A percentile compares a stretch with the other conserved stretches of the same genome.
phyloP scores from a whole-genome alignment of 1,140 invertebrate species.

The Drosophila truncata region DNA sequence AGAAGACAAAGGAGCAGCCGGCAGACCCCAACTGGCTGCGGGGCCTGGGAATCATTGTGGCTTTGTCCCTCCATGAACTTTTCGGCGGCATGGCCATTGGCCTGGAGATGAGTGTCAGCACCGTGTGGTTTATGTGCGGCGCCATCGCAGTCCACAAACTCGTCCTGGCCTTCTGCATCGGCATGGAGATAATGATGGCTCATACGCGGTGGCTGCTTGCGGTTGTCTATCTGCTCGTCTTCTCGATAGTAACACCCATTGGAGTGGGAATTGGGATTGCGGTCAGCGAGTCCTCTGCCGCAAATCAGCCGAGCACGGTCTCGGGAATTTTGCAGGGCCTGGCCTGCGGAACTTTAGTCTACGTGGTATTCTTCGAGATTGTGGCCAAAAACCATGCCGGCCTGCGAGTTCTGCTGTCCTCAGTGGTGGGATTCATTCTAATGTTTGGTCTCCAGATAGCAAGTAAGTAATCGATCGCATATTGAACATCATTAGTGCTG shows the following conservation, averaged over 20 bases:
- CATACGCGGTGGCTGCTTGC: slow-evolving; percentile 88
- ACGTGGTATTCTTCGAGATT: slow-evolving; percentile 97
- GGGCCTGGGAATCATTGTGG: slow-evolving; percentile 92
- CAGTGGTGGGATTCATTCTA: slow-evolving; percentile 90
- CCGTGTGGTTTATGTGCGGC: slow-evolving; percentile 92
- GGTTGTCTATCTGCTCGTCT: slow-evolving; percentile 90
- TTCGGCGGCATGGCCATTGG: slow-evolving; percentile 96
- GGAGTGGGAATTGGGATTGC: slow-evolving; percentile 90
- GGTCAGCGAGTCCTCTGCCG: slow-evolving; percentile 87
- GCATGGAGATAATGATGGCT: slow-evolving; percentile 90
- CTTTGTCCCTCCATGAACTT: slow-evolving; percentile 94
- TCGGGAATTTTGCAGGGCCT: slow-evolving; percentile 85
- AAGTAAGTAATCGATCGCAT: slow-evolving; percentile 88
- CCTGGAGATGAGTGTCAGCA: slow-evolving; percentile 89
- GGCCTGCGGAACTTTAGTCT: slow-evolving; percentile 91
- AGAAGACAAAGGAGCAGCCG: slow-evolving; percentile 56
- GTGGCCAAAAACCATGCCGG: slow-evolving; percentile 91
- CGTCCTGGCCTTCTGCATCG: slow-evolving; percentile 94
- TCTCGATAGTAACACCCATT: slow-evolving; percentile 92
- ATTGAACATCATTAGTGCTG: no score
- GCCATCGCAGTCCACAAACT: slow-evolving; percentile 95
- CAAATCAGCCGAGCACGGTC: slow-evolving; percentile 87
- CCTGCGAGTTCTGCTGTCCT: slow-evolving; percentile 89
- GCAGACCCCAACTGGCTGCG: slow-evolving; percentile 87
- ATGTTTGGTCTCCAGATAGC: slow-evolving; percentile 91